Evolutionary conservation across 2,888 invertebrate genomes (phyloP).

Genomic region (Agrotis ipsilon): DNA sequence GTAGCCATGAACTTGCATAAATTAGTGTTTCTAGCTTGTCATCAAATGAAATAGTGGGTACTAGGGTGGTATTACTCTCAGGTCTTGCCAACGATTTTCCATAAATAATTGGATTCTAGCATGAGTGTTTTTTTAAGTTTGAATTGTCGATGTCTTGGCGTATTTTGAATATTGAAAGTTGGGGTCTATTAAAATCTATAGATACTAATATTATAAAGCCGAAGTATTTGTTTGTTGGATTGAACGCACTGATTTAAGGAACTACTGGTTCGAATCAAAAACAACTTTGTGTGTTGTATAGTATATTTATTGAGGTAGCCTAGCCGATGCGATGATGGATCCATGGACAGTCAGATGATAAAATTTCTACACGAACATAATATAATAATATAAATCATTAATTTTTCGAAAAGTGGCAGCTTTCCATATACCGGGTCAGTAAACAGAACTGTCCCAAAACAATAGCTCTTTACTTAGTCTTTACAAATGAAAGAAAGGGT

Average conservation of each 20-base stretch:
- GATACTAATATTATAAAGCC: too few relatives aligned
- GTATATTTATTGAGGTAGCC: too few relatives aligned
- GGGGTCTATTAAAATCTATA: neutral
- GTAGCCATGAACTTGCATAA: slow-evolving; percentile 62
- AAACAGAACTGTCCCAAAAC: slow-evolving; percentile 23
- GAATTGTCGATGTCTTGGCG: too few relatives aligned
- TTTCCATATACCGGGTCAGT: slow-evolving; percentile 6
- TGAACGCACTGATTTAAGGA: too few relatives aligned
- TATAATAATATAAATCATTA: too few relatives aligned
- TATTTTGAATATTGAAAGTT: neutral
- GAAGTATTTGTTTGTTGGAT: too few relatives aligned
- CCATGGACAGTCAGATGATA: too few relatives aligned
- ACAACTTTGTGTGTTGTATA: too few relatives aligned
- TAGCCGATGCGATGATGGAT: too few relatives aligned
- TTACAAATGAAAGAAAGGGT: slow-evolving; percentile 32
- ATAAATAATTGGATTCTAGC: neutral
- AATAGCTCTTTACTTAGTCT: slow-evolving; percentile 31
- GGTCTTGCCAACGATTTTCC: slow-evolving; percentile 14
- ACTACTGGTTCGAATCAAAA: too few relatives aligned
- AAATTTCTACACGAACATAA: too few relatives aligned
- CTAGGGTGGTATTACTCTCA: neutral
- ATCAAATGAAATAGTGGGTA: slow-evolving; percentile 42
- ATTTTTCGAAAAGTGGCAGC: neutral
- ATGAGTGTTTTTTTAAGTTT: neutral
- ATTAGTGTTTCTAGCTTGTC: slow-evolving; percentile 52